These are phyloP conservation scores for Gasteruption jaculator DNA, from an alignment of 2,888 invertebrate species.

Conservation along the genomic window DNA sequence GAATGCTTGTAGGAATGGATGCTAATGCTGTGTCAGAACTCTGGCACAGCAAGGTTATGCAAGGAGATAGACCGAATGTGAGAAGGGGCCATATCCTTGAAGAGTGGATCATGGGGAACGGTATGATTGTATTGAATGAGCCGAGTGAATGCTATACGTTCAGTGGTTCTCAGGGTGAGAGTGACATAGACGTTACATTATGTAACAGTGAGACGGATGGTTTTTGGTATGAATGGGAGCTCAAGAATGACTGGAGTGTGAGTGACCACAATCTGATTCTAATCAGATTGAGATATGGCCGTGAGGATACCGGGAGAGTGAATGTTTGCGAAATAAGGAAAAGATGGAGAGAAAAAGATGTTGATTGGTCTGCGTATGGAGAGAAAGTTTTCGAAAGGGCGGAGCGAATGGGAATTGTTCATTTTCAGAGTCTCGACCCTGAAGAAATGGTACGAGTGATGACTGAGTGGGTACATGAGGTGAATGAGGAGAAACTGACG, in stretches of 20 bases:
- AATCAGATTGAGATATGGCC: background rate
- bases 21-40: slow-evolving; percentile 22
- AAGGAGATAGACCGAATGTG: background rate
- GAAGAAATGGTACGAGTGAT: background rate
- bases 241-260: slow-evolving; percentile 1
- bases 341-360: no score
- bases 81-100: slow-evolving; percentile 2
- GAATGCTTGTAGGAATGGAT: slow-evolving; percentile 20
- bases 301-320: no score
- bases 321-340: background rate
- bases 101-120: slow-evolving; percentile 2
- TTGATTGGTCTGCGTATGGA: no score
- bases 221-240: background rate
- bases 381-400: no score
- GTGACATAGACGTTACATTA: slow-evolving; percentile 18
- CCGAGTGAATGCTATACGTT: slow-evolving; percentile 15
- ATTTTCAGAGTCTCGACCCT: background rate
- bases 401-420: no score
- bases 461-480: background rate
- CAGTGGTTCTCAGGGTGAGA: slow-evolving; percentile 12
- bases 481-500: background rate
- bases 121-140: slow-evolving; percentile 16
- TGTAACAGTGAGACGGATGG: slow-evolving; percentile 1
- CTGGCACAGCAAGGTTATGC: slow-evolving; percentile 16
- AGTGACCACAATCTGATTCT: background rate